Conservation (phyloP, 2,113 vertebrate species). For the Grus americana region DNA sequence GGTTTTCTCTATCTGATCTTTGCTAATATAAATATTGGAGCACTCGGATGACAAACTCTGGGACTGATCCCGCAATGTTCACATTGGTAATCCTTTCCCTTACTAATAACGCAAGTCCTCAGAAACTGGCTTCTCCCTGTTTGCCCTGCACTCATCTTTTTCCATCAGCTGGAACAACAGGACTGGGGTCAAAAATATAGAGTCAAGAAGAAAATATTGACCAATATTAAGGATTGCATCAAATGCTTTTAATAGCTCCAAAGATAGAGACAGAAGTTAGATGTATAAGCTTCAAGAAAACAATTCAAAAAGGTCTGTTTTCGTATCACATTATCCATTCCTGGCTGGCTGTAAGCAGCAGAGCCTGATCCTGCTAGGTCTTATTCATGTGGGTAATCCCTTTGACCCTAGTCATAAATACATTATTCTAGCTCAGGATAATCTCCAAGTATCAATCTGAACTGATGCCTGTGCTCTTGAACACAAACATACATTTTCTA, state of each 20-base stretch:
- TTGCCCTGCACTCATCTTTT: not conserved
- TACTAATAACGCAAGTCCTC: not conserved
- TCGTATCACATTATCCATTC: not conserved
- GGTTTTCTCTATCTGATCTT: not conserved
- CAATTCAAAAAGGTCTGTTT: not conserved
- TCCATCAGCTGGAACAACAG: not conserved
- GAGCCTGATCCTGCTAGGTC: constrained; percentile 25
- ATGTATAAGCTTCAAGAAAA: not conserved
- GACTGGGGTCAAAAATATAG: not conserved
- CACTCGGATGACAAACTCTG: not conserved
- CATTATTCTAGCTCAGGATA: constrained; percentile 62
- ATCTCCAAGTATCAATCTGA: constrained; percentile 56
- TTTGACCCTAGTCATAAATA: constrained; percentile 53
- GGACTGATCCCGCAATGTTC: not conserved
- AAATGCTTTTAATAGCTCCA: not conserved
- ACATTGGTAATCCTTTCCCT: not conserved
- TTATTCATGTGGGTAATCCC: constrained; percentile 52
- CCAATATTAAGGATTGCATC: not conserved
- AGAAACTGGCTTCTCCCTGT: not conserved
- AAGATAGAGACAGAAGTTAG: not conserved
- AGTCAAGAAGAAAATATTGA: not conserved
- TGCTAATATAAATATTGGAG: not conserved
- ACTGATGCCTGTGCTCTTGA: constrained; percentile 19
- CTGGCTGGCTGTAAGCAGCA: constrained; percentile 26
- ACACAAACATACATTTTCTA: not conserved